These are phyloP conservation scores for Cynoglossus semilaevis DNA, from an alignment of 2,113 vertebrate species.

Conservation along the genomic window DNA sequence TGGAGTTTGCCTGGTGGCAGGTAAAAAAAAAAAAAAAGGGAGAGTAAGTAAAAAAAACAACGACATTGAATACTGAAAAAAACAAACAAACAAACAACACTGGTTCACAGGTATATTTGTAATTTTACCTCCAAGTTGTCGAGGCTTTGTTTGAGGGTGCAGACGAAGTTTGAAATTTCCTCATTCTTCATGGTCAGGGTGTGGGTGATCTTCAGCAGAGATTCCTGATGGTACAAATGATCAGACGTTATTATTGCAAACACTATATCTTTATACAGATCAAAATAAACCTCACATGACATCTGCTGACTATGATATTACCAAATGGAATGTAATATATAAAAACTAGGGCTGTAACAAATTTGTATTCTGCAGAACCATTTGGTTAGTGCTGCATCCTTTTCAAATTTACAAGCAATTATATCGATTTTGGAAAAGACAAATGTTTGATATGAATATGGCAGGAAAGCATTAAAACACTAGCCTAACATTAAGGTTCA, in stretches of 20 bases:
- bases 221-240: conserved; percentile 74
- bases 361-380: no score
- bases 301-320: no score
- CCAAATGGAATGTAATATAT: no score
- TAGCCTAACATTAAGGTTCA: no score
- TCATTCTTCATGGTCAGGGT: conserved; percentile 92
- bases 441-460: no score
- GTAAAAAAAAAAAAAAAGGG: neutral
- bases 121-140: conserved; percentile 85
- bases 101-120: neutral
- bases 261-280: no score
- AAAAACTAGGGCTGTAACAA: no score
- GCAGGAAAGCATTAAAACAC: no score
- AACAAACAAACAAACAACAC: neutral
- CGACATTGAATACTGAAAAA: neutral
- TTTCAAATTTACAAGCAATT: no score
- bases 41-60: neutral
- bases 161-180: conserved; percentile 91
- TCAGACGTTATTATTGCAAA: neutral
- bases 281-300: neutral
- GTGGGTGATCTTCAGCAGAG: conserved; percentile 87
- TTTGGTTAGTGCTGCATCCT: no score
- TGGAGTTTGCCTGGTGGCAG: conserved; percentile 81
- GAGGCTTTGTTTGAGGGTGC: conserved; percentile 88
- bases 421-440: no score